A percentile compares a stretch with the other conserved stretches of the same genome.
These are phyloP conservation scores for Andrena cerasifolii DNA, from an alignment of 1,140 invertebrate species.

Conservation along the genomic window DNA sequence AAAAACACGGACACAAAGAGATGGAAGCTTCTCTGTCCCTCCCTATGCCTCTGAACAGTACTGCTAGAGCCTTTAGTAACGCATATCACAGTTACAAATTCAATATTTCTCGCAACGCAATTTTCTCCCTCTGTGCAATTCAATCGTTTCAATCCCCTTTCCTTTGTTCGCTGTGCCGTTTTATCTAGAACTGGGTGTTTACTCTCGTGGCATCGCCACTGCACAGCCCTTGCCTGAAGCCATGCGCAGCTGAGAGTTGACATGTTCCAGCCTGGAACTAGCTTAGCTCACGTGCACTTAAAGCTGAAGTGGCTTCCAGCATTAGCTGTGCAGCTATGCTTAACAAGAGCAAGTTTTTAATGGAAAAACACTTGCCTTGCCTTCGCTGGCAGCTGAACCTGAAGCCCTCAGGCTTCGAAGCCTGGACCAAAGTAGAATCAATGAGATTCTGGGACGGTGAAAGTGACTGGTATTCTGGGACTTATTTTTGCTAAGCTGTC, in stretches of 20 bases:
- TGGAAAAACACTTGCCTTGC: background rate
- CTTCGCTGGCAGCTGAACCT: background rate
- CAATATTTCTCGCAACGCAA: constrained; percentile 24
- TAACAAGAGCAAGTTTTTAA: background rate
- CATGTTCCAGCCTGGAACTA: background rate
- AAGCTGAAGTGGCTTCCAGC: background rate
- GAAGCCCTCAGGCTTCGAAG: background rate
- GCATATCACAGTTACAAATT: constrained; percentile 81
- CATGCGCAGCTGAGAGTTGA: background rate
- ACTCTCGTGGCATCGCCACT: background rate
- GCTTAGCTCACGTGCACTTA: background rate
- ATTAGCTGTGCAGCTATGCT: too few species aligned
- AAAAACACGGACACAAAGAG: constrained; percentile 22
- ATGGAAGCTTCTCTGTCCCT: background rate
- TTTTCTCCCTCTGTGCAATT: background rate
- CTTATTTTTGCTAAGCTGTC: background rate
- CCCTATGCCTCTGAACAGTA: constrained; percentile 13
- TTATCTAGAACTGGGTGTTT: background rate
- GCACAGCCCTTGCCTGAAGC: background rate
- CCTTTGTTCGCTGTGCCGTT: background rate
- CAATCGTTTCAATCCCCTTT: background rate
- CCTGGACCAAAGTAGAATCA: too few species aligned
- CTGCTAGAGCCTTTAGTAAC: constrained; percentile 78
- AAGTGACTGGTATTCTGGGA: background rate
- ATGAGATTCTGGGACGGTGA: too few species aligned